Evolutionary conservation across 2,888 invertebrate species (phyloP).

Genomic region (Agrilus cyanescens): DNA sequence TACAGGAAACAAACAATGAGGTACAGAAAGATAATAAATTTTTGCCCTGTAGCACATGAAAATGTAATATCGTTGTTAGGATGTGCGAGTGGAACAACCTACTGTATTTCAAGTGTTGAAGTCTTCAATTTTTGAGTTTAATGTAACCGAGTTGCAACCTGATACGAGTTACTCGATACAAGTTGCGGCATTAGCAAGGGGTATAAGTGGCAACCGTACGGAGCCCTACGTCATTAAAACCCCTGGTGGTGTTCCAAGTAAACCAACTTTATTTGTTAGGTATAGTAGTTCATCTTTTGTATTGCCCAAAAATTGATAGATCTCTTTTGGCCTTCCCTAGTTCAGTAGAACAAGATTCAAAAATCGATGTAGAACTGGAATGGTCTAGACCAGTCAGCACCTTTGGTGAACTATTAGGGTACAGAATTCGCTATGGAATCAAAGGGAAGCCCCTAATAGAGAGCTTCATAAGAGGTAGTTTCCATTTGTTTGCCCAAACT

Average conservation of each 20-base stretch:
- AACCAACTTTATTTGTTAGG: slow-evolving; percentile 71
- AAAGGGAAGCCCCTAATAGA: slow-evolving; percentile 68
- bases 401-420: slow-evolving; percentile 79
- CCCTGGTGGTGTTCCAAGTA: slow-evolving; percentile 83
- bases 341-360: slow-evolving; percentile 44
- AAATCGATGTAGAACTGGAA: slow-evolving; percentile 66
- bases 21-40: slow-evolving; percentile 36
- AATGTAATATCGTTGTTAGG: slow-evolving; percentile 35
- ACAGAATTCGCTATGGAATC: slow-evolving; percentile 75
- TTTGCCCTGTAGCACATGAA: too few relatives aligned
- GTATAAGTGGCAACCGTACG: slow-evolving; percentile 92
- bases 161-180: slow-evolving; percentile 89
- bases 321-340: slow-evolving; percentile 77
- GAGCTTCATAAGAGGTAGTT: slow-evolving; percentile 49
- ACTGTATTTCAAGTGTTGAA: slow-evolving; percentile 78
- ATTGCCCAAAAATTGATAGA: slow-evolving; percentile 35
- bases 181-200: slow-evolving; percentile 90
- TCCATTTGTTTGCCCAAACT: too few relatives aligned
- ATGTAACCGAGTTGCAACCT: slow-evolving; percentile 82
- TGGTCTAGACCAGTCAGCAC: slow-evolving; percentile 86
- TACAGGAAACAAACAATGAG: slow-evolving; percentile 79
- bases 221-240: slow-evolving; percentile 75
- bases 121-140: slow-evolving; percentile 61
- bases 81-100: slow-evolving; percentile 72
- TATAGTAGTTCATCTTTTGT: slow-evolving; percentile 31